A percentile compares a stretch with the other conserved stretches of the same genome.
These are phyloP conservation scores for Scaptomyza tumidula DNA, from an alignment of 2,888 invertebrate genomes.

Conservation along the genomic window DNA sequence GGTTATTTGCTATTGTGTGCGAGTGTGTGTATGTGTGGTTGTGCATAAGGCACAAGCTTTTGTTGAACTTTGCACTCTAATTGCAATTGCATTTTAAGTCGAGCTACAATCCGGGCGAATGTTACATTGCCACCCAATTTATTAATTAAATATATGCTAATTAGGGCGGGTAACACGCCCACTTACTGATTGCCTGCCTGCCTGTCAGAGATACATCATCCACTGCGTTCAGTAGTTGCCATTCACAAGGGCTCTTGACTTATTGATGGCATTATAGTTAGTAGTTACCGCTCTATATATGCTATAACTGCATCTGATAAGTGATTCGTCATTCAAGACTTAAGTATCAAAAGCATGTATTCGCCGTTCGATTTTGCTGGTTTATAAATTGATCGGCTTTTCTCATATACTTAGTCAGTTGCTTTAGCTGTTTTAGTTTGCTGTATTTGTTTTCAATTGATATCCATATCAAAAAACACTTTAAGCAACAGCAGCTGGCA, in stretches of 20 bases:
- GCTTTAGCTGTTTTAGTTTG: too few relatives aligned
- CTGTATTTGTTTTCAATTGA: too few relatives aligned
- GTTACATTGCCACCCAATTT: constrained; percentile 35
- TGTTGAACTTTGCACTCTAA: constrained; percentile 71
- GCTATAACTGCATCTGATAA: too few relatives aligned
- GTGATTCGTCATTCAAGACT: too few relatives aligned
- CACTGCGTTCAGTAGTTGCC: constrained; percentile 21
- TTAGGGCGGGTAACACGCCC: constrained; percentile 36
- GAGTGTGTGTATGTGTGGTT: constrained; percentile 41
- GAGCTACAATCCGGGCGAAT: constrained; percentile 1
- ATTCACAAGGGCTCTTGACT: constrained; percentile 45
- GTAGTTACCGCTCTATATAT: not conserved
- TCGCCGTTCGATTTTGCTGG: too few relatives aligned
- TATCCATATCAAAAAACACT: constrained; percentile 23
- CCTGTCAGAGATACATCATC: not conserved
- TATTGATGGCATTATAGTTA: constrained; percentile 38
- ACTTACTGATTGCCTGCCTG: not conserved
- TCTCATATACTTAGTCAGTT: not conserved
- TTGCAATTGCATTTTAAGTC: constrained; percentile 57
- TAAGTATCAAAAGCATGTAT: too few relatives aligned
- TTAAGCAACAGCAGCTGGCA: constrained; percentile 6
- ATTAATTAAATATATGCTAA: constrained; percentile 69
- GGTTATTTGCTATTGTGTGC: constrained; percentile 45
- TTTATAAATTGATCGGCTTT: too few relatives aligned
- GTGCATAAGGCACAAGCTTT: constrained; percentile 59